These are phyloP conservation scores for Butorides virescens DNA, from an alignment of 2,113 vertebrate species.

Conservation along the genomic window DNA sequence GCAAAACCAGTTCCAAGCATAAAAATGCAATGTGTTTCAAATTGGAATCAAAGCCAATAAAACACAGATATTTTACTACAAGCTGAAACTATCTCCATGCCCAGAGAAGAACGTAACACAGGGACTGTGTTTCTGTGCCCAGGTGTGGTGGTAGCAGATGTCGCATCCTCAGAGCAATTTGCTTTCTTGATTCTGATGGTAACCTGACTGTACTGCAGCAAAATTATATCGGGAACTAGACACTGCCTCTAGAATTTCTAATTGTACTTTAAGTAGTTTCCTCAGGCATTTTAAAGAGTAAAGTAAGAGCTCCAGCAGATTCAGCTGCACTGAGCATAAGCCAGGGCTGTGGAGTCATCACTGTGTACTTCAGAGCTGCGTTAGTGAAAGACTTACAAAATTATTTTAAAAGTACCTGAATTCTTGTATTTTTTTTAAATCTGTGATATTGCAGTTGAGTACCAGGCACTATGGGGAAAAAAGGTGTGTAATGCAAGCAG, in stretches of 20 bases:
- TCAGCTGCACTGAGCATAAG: not conserved
- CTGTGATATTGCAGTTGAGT: not conserved
- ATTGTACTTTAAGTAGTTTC: not conserved
- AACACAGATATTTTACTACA: not conserved
- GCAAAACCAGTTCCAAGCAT: not conserved
- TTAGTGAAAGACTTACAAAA: not conserved
- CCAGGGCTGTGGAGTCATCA: not conserved
- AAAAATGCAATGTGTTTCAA: not conserved
- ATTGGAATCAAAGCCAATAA: not conserved
- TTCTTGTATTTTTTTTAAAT: not conserved
- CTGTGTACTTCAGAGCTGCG: not conserved
- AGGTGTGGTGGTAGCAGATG: fast-evolving
- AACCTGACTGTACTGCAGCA: not conserved
- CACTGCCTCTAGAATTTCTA: not conserved
- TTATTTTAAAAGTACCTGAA: not conserved
- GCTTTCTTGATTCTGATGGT: fast-evolving
- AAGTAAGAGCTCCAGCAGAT: not conserved
- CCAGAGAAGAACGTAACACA: not conserved
- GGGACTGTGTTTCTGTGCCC: fast-evolving
- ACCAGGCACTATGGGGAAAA: not conserved
- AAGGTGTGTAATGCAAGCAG: not conserved
- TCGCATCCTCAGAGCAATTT: fast-evolving
- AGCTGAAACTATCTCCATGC: not conserved
- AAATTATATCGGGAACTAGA: not conserved
- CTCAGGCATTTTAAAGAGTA: not conserved